phyloP scores from a whole-genome alignment of 2,797 vertebrate genomes.

The Gouania willdenowi region DNA sequence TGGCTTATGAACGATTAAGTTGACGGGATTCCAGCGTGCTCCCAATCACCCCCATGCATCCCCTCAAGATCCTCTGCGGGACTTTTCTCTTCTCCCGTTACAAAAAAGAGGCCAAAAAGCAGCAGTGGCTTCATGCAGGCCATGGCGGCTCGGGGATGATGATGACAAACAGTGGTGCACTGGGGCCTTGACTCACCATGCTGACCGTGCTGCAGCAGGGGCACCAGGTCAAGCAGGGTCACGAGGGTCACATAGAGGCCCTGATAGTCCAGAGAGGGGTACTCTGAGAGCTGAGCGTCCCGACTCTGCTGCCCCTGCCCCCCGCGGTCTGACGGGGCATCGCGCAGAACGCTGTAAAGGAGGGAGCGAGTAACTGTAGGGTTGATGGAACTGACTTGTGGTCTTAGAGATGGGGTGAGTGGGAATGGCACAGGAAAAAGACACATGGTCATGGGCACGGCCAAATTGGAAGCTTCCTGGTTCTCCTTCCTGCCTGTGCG shows the following conservation, averaged over 20 bases:
- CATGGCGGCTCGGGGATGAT: constrained; percentile 66
- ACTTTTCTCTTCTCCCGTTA: constrained; percentile 68
- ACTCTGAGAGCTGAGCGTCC: constrained; percentile 99
- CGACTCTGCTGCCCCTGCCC: constrained; percentile 96
- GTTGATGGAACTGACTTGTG: constrained; percentile 99
- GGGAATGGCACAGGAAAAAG: constrained; percentile 99
- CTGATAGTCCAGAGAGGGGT: constrained; percentile 99
- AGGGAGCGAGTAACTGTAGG: constrained; percentile 99
- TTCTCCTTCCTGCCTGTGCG: constrained; percentile 99
- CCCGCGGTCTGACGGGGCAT: constrained; percentile 98
- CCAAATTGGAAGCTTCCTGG: constrained; percentile 99
- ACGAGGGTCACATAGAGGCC: constrained; percentile 99
- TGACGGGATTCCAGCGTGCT: constrained; percentile 74
- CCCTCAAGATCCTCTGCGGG: constrained; percentile 72
- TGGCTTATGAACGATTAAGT: constrained; percentile 70
- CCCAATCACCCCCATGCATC: constrained; percentile 75
- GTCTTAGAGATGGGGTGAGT: constrained; percentile 99
- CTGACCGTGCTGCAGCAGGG: constrained; percentile 99
- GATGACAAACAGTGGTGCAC: constrained; percentile 75
- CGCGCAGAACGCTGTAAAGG: constrained; percentile 99
- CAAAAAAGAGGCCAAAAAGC: constrained; percentile 71
- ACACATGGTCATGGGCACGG: constrained; percentile 99
- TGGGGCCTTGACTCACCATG: constrained; percentile 91
- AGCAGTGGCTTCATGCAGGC: constrained; percentile 73
- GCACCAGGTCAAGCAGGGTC: constrained; percentile 99